Conservation (phyloP, 2,797 vertebrate genomes). For the Steatocranus sp. region DNA sequence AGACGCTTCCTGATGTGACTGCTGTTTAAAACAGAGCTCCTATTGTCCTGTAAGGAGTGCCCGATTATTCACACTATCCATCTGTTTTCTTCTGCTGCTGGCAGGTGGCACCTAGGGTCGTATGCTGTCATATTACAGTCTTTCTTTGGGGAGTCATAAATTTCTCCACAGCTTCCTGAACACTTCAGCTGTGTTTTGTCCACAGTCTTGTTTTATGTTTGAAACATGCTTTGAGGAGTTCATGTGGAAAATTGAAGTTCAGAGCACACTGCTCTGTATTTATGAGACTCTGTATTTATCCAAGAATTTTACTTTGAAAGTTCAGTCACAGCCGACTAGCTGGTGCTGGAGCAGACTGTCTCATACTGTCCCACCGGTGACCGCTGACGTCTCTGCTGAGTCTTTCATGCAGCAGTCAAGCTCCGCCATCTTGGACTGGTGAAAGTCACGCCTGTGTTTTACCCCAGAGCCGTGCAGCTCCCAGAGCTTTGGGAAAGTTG, state of each 20-base stretch:
- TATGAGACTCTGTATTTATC: neutral
- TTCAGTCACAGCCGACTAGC: neutral
- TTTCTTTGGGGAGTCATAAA: neutral
- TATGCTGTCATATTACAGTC: neutral
- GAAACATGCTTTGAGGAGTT: neutral
- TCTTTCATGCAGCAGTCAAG: neutral
- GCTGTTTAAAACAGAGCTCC: neutral
- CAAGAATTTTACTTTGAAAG: neutral
- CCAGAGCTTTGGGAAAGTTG: neutral
- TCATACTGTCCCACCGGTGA: neutral
- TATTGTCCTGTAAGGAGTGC: neutral
- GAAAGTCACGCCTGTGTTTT: neutral
- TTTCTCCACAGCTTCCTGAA: neutral
- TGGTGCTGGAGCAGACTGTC: neutral
- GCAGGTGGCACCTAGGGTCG: neutral
- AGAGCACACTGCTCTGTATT: neutral
- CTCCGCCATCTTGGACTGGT: neutral
- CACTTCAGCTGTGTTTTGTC: neutral
- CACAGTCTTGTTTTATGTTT: neutral
- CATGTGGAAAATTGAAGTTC: neutral
- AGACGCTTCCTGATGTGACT: rapidly evolving
- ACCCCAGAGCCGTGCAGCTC: neutral
- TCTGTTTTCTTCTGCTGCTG: neutral
- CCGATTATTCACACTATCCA: neutral
- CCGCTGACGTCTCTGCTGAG: rapidly evolving